These are phyloP conservation scores for Hemitrygon akajei DNA, from an alignment of 2,797 vertebrate species.

Conservation along the genomic window DNA sequence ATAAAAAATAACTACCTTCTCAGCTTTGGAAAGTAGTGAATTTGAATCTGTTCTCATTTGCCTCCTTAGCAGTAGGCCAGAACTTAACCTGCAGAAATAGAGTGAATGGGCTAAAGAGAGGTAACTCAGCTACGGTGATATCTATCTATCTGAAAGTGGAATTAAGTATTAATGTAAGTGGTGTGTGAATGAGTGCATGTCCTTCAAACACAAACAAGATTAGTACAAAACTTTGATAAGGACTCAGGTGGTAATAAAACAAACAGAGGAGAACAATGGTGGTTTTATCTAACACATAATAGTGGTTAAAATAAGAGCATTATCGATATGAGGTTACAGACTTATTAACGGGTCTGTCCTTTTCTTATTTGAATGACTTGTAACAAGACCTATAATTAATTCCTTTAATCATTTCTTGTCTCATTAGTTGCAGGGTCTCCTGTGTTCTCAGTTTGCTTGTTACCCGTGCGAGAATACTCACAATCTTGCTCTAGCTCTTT, in stretches of 20 bases:
- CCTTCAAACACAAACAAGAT: constrained; percentile 29
- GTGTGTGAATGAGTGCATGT: constrained; percentile 20
- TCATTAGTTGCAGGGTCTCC: not conserved
- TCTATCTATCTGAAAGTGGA: not conserved
- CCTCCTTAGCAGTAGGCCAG: not conserved
- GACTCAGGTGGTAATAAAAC: constrained; percentile 14
- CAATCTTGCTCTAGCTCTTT: not conserved
- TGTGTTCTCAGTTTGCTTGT: not conserved
- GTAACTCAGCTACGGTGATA: not conserved
- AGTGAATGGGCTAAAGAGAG: not conserved
- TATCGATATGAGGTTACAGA: constrained; percentile 6
- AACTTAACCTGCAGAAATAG: not conserved
- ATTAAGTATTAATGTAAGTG: not conserved
- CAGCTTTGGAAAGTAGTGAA: not conserved
- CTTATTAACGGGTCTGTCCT: constrained; percentile 18
- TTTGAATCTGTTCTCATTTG: not conserved
- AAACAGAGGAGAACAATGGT: constrained; percentile 19
- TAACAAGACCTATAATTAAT: not conserved
- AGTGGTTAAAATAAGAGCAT: not conserved
- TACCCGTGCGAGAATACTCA: not conserved
- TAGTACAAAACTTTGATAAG: not conserved
- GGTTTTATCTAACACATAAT: not conserved
- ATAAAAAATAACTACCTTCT: not conserved
- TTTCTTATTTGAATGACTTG: not conserved
- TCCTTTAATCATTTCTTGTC: not conserved